phyloP scores from a whole-genome alignment of 2,797 vertebrate genomes.

The Numenius phaeopus region DNA sequence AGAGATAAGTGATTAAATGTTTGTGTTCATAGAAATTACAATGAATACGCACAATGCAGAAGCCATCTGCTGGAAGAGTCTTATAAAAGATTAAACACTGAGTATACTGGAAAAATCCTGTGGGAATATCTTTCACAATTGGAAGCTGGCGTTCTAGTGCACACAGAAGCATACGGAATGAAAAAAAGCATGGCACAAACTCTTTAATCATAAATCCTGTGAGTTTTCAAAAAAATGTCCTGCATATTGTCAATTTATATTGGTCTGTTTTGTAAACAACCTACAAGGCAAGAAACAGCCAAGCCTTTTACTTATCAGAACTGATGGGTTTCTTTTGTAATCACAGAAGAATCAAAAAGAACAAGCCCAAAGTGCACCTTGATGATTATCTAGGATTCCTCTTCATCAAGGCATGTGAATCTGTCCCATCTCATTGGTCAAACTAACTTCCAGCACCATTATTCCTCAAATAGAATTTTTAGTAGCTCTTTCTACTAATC shows the following conservation, averaged over 20 bases:
- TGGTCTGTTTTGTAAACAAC: slow-evolving; percentile 33
- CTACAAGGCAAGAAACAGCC: slow-evolving; percentile 11
- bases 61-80: slow-evolving; percentile 3
- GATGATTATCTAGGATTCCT: slow-evolving; percentile 78
- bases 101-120: not conserved
- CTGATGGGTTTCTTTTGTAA: slow-evolving; percentile 63
- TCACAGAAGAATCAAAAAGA: slow-evolving; percentile 59
- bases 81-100: slow-evolving; percentile 32
- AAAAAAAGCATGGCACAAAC: not conserved
- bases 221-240: not conserved
- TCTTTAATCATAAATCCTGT: not conserved
- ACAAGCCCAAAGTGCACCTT: slow-evolving; percentile 64
- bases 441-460: slow-evolving; percentile 26
- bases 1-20: not conserved
- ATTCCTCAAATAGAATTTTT: not conserved
- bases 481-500: slow-evolving; percentile 19
- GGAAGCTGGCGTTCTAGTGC: not conserved
- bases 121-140: slow-evolving; percentile 10
- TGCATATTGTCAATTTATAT: not conserved
- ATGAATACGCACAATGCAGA: slow-evolving; percentile 19
- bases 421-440: slow-evolving; percentile 64
- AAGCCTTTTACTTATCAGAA: slow-evolving; percentile 53
- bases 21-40: slow-evolving; percentile 26
- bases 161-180: not conserved
- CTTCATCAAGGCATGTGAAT: slow-evolving; percentile 73